These are phyloP conservation scores for Coryphaenoides rupestris DNA, from an alignment of 2,113 vertebrate genomes.

Conservation along the genomic window DNA sequence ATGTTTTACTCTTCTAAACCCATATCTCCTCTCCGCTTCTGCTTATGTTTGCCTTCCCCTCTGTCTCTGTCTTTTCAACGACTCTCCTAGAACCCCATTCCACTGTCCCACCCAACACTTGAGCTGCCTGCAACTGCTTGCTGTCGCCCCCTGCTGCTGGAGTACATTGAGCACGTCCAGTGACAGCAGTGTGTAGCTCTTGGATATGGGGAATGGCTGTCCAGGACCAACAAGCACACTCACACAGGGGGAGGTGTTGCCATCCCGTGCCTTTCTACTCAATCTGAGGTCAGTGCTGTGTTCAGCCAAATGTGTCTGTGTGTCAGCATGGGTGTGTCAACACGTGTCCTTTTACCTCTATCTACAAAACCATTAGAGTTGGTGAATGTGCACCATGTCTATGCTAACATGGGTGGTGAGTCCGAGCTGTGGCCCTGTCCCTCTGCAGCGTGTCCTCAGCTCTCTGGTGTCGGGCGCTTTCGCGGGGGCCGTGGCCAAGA, in stretches of 20 bases:
- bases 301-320: background rate
- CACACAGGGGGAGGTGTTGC: constrained; percentile 71
- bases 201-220: constrained; percentile 90
- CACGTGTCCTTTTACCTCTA: no score
- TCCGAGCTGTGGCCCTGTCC: background rate
- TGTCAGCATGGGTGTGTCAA: background rate
- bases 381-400: no score
- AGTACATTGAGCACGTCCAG: constrained; percentile 44
- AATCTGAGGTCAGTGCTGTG: constrained; percentile 53
- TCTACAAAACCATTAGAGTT: no score
- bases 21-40: background rate
- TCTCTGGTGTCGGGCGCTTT: constrained; percentile 88
- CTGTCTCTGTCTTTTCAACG: background rate
- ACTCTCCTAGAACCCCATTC: background rate
- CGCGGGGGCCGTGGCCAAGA: constrained; percentile 95
- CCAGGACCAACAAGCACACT: constrained; percentile 75
- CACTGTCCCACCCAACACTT: background rate
- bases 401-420: background rate
- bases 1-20: background rate
- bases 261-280: constrained; percentile 53
- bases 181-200: constrained; percentile 30
- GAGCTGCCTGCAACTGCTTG: constrained; percentile 5
- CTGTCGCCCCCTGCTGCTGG: constrained; percentile 26
- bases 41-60: background rate
- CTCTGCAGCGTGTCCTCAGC: constrained; percentile 74